Evolutionary conservation across 2,113 vertebrate species (phyloP).

Genomic region (Tyto alba): DNA sequence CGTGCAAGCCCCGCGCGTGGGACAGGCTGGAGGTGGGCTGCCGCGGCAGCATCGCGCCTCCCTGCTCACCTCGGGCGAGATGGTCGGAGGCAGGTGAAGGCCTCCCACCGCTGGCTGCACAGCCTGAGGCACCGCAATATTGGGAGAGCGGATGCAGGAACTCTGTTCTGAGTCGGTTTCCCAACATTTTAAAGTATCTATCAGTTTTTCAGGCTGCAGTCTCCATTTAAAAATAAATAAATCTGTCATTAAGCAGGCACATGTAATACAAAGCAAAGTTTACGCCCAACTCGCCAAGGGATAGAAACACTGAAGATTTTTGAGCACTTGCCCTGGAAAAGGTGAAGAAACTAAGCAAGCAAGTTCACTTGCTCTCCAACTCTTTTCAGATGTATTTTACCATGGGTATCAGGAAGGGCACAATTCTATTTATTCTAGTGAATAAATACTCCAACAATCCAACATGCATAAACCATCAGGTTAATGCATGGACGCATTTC

Average conservation of each 20-base stretch:
- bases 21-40: neutral
- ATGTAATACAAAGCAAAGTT: neutral
- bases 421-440: neutral
- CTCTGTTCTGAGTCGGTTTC: neutral
- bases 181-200: too few relatives aligned
- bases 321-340: neutral
- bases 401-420: neutral
- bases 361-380: neutral
- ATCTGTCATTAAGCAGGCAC: neutral
- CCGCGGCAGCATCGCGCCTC: neutral
- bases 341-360: neutral
- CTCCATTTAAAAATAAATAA: neutral
- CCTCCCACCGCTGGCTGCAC: fast-evolving
- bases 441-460: neutral
- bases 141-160: neutral
- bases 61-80: neutral
- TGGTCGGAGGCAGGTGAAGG: too few relatives aligned
- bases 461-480: fast-evolving
- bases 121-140: neutral
- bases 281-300: neutral
- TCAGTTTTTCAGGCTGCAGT: neutral
- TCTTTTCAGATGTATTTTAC: neutral
- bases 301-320: neutral
- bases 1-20: fast-evolving
- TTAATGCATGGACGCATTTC: neutral